These are phyloP conservation scores for Cheilosia scutellata DNA, from an alignment of 2,888 invertebrate genomes.

Conservation along the genomic window DNA sequence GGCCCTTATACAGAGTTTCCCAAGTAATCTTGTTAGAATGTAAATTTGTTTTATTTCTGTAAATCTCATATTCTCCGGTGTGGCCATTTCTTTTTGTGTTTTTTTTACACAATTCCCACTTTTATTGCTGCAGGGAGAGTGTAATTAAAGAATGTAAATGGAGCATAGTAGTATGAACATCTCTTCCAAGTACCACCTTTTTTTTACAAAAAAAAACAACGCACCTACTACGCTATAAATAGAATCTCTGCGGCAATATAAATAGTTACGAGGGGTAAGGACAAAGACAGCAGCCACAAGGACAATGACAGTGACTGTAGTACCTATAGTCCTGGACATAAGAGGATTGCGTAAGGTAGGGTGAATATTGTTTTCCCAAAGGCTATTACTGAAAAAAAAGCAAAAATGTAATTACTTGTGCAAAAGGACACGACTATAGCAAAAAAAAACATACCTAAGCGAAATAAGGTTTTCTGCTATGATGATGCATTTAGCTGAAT, in stretches of 20 bases:
- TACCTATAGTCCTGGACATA: slow-evolving; percentile 9
- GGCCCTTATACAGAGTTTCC: neutral
- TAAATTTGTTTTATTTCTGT: slow-evolving; percentile 70
- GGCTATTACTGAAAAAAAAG: slow-evolving; percentile 47
- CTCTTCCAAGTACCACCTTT: slow-evolving; percentile 9
- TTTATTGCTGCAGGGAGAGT: slow-evolving; percentile 62
- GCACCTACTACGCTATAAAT: neutral
- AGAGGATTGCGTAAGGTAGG: slow-evolving; percentile 33
- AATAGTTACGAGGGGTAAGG: neutral
- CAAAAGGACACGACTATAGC: slow-evolving; percentile 38
- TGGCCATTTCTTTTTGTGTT: slow-evolving; percentile 28
- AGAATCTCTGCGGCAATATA: slow-evolving; percentile 21
- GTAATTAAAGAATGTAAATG: slow-evolving; percentile 68
- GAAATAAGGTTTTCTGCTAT: slow-evolving; percentile 49
- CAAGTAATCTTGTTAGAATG: slow-evolving; percentile 60
- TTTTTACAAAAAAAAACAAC: neutral
- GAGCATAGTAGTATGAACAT: slow-evolving; percentile 27
- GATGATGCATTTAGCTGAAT: slow-evolving; percentile 54
- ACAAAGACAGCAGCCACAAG: slow-evolving; percentile 7
- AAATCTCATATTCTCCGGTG: slow-evolving; percentile 48
- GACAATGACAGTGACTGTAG: slow-evolving; percentile 4
- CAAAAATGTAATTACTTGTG: slow-evolving; percentile 61
- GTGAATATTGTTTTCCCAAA: slow-evolving; percentile 31
- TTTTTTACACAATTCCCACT: slow-evolving; percentile 32
- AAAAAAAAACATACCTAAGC: neutral